Conservation (phyloP, 2,113 vertebrate species). For the Callipepla californica region DNA sequence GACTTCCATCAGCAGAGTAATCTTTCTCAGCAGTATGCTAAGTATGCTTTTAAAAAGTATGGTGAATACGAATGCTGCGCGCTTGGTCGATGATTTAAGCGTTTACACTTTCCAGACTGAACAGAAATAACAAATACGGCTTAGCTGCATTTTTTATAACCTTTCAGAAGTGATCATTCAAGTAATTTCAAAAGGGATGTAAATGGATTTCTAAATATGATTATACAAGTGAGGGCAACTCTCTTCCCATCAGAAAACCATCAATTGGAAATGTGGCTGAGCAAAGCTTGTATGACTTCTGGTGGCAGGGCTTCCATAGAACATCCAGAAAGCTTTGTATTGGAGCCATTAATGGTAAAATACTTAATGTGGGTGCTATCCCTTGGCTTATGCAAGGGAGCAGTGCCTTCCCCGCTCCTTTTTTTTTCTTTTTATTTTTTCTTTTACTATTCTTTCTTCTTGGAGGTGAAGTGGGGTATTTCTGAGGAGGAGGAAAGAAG, state of each 20-base stretch:
- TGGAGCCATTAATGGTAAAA: constrained; percentile 66
- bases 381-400: neutral
- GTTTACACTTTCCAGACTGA: constrained; percentile 29
- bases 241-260: constrained; percentile 13
- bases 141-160: constrained; percentile 32
- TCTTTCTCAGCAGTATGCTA: constrained; percentile 46
- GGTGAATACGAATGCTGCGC: constrained; percentile 52
- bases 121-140: constrained; percentile 42
- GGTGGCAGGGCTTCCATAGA: constrained; percentile 29
- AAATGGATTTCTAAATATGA: constrained; percentile 43
- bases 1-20: constrained; percentile 51
- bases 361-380: constrained; percentile 44
- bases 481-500: neutral
- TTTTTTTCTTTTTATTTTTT: neutral
- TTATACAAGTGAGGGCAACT: constrained; percentile 14
- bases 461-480: neutral
- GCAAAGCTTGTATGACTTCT: constrained; percentile 21
- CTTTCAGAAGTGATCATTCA: constrained; percentile 37
- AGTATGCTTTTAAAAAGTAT: constrained; percentile 63
- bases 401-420: neutral
- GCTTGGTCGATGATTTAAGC: constrained; percentile 59
- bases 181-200: constrained; percentile 28
- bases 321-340: constrained; percentile 32
- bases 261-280: constrained; percentile 4
- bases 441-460: neutral